Percentiles rank a stretch among this genome's conserved stretches.
phyloP scores from a whole-genome alignment of 2,888 invertebrate species.

The Apodemia zela region DNA sequence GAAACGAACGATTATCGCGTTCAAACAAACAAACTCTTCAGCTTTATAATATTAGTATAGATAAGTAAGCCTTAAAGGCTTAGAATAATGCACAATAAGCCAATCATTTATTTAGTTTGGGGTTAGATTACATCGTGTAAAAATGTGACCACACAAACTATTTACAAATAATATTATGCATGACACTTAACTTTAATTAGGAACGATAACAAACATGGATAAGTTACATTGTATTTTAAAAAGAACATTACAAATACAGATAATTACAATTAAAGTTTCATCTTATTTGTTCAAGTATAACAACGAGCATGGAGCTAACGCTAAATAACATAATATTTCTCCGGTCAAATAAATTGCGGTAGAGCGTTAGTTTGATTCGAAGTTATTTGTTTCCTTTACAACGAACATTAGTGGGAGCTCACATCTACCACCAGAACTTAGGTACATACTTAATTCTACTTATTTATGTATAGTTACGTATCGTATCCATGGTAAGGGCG shows the following conservation, averaged over 20 bases:
- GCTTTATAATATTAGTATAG: too few species aligned
- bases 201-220: not conserved
- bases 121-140: too few species aligned
- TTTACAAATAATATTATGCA: too few species aligned
- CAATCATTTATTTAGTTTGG: too few species aligned
- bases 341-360: conserved; percentile 70
- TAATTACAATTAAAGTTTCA: conserved; percentile 26
- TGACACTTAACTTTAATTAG: not conserved
- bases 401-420: conserved; percentile 62
- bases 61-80: too few species aligned
- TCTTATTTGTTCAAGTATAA: conserved; percentile 22
- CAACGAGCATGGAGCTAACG: conserved; percentile 29
- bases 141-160: too few species aligned
- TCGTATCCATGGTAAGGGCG: conserved; percentile 19
- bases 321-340: conserved; percentile 69
- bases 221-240: not conserved
- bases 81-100: too few species aligned
- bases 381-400: conserved; percentile 76
- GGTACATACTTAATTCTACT: conserved; percentile 23
- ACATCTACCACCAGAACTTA: conserved; percentile 31
- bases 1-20: too few species aligned
- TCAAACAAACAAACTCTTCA: too few species aligned
- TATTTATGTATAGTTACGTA: conserved; percentile 23
- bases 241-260: not conserved
- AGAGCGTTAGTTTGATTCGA: conserved; percentile 74